Evolutionary conservation across 2,113 vertebrate species (phyloP), one percentile per base, ranked within the genome.

Genomic region (Esox niger): DNA sequence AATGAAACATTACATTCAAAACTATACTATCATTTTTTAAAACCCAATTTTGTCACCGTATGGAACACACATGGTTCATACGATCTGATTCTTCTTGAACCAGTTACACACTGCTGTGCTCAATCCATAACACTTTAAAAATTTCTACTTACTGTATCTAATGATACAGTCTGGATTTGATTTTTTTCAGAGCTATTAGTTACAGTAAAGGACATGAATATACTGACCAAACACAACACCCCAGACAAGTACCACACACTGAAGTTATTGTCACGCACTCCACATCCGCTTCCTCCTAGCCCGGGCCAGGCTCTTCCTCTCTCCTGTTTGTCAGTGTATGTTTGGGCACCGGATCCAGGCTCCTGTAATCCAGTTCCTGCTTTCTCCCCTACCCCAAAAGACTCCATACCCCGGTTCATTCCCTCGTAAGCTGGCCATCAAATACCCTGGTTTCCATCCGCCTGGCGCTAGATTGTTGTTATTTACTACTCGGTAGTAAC

Each of bases 1-100:
- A 65, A 65, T 38, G 32, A 43, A 9, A 25, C 11, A 38, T 21
- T 63, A 38, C n/a, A 38, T 47, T 52, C 46, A 65, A 65, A 30
- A 65, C 20, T 47, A 47, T 52, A 52, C 63, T 49, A 65, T 49
- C 6, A 30, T 49, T 29, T 52, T 49, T 52, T 49, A 65, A 65
- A 65, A 38, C 62, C 25, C 35, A 43, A 64, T 23, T 46, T 64
- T 46, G 23, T 64, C n/a, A 15, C 62, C n/a, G 21, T 63, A 43
- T 38, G 61, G 61, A 17, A 62, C 21, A 35, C n/a, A 63, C 4
- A 13, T 63, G 30, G 6, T 47, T 47, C 46, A 47, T 47, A 47
- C n/a, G 46, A 47, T 47, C 46, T 47, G 46, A 47, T 2, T 47
- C 3, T 3, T 11, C n/a, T 47, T 47, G 46, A 47, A 9, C 8